Base-by-base conservation (phyloP, 2,113 vertebrate species). In the Numenius arquata region DNA sequence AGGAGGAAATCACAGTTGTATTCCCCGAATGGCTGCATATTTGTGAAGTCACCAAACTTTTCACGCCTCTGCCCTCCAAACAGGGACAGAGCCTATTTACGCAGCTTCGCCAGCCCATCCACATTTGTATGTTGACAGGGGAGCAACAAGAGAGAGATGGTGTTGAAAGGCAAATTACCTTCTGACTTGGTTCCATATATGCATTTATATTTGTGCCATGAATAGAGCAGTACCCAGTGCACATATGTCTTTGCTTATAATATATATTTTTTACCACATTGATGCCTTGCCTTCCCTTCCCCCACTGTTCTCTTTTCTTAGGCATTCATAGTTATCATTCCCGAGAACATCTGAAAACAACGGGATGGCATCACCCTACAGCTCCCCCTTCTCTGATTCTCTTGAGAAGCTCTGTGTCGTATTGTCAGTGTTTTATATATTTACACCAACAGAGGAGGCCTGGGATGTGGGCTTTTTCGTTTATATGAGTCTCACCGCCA, bases 401-500 rank as follows among this genome's bases (percentile, higher is more conserved):
- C 85, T 82, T 6, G 67, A 78, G 59, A 7, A 84, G 85, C 74
- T 45, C 71, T 15, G n/a, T 85, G 27, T 19, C 41, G 5, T 74
- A 80, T 56, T 94, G 95, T 96, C 96, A 90, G 91, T 55, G 81
- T 83, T 98, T 97, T 97, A 93, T 97, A 72, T 96, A 98, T 98
- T 97, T 97, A 85, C 95, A 93, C 87, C 55, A 67, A 94, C 47
- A 38, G 68, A 84, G 81, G 58, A 74, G 72, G 87, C 80, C 74
- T 52, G 83, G 68, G 76, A 67, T 15, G 88, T 84, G 87, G 94
- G 85, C 92, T 96, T 96, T 92, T 93, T 95, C 52, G 48, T 97
- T 97, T 97, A 90, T 97, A 88, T 78, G 96, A 97, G 96, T 97
- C 72, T 91, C 96, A 96, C 34, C 55, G 96, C 98, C 97, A 95